phyloP scores from a whole-genome alignment of 2,113 vertebrate species.

The Ceuthmochares aereus region DNA sequence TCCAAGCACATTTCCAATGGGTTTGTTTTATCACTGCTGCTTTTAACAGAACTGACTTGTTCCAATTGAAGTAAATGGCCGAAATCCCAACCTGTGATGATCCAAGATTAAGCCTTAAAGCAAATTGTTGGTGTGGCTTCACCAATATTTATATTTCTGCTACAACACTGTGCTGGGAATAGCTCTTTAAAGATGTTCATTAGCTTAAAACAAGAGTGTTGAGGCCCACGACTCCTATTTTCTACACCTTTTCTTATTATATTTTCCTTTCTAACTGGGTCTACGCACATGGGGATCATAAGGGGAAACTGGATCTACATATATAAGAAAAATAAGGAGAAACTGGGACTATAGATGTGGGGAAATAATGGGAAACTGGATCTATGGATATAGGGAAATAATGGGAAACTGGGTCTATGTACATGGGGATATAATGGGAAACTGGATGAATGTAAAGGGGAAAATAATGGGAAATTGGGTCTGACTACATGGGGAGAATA shows the following conservation, averaged over 20 bases:
- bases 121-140: background rate
- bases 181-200: background rate
- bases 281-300: too few relatives aligned
- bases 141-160: background rate
- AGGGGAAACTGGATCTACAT: too few relatives aligned
- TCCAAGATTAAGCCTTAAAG: background rate
- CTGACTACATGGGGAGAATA: too few relatives aligned
- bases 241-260: background rate
- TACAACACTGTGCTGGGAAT: accelerated
- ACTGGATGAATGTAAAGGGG: too few relatives aligned
- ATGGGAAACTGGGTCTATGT: too few relatives aligned
- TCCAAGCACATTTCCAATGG: background rate
- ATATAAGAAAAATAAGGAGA: too few relatives aligned
- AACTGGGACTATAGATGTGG: too few relatives aligned
- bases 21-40: background rate
- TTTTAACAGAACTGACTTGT: background rate
- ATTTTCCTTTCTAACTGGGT: background rate
- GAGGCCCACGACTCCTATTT: background rate
- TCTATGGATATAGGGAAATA: too few relatives aligned
- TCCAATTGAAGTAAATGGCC: background rate
- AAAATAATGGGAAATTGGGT: too few relatives aligned
- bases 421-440: too few relatives aligned
- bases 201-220: background rate
- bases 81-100: background rate
- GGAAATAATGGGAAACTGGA: too few relatives aligned